Percentiles rank a stretch among this genome's conserved stretches.
Conservation (phyloP, 2,797 vertebrate species). For the Acridotheres tristis region DNA sequence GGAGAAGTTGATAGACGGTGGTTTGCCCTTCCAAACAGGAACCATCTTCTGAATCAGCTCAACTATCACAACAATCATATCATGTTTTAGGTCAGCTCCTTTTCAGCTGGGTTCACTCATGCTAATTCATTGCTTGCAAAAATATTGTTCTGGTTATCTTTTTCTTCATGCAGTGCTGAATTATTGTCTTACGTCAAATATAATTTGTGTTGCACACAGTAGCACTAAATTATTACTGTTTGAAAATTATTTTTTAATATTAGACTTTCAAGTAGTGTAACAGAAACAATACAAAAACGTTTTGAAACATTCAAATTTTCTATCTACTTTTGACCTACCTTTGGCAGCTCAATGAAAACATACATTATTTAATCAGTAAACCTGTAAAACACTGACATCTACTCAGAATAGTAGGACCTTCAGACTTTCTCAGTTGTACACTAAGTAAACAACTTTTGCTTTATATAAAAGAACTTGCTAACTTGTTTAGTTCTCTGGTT, state of each 20-base stretch:
- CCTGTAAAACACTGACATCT: constrained; percentile 54
- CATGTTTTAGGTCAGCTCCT: neutral
- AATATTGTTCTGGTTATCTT: neutral
- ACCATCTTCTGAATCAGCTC: neutral
- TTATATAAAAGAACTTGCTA: constrained; percentile 63
- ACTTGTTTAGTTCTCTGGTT: constrained; percentile 59
- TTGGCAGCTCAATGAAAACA: constrained; percentile 40
- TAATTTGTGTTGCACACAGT: neutral
- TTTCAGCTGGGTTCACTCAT: neutral
- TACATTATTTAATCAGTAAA: constrained; percentile 62
- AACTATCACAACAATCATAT: neutral
- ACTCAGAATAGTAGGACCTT: constrained; percentile 62
- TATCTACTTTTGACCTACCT: neutral
- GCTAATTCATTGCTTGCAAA: neutral
- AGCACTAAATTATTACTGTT: neutral
- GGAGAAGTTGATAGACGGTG: neutral
- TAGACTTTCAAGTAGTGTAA: neutral
- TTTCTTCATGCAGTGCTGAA: neutral
- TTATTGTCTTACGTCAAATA: neutral
- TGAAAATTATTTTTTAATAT: neutral
- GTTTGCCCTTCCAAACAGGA: neutral
- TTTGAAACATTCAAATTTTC: neutral
- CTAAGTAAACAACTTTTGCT: constrained; percentile 67
- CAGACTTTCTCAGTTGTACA: constrained; percentile 42
- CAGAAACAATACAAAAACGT: neutral